Evolutionary conservation across 92 coral and sea anemone genomes (phyloP), one percentile per base, ranked within the genome.

Genomic region (Zoanthus solanderi): DNA sequence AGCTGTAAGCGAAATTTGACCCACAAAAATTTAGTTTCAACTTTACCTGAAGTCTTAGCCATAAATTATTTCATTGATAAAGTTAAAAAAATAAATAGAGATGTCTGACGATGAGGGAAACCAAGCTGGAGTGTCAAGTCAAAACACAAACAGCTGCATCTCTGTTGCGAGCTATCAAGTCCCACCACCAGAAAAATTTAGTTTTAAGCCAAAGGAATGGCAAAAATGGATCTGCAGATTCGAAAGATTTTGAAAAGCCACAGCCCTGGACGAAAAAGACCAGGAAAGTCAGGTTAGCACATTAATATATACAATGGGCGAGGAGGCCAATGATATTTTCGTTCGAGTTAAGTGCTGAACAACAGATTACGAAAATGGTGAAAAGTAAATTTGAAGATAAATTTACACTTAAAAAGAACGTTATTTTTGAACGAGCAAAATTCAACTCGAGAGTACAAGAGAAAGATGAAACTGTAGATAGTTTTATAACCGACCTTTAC

Each of bases 151-250:
- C 42, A 7, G 9, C 8, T 5, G 12, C 8, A 10, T 50, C 0
- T 61, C 69, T 4, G 69, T 61, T 0, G 69, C 69, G 15, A 61
- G 18, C 15, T 61, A 61, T 11, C 18, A 61, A 4, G 69, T 61
- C 0, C 23, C 69, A 16, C 69, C 69, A 23, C 69, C 69, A 0
- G 23, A 61, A 61, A 61, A 61, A 0, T 61, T 61, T 53, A 53
- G 53, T 57, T 87, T 91, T 80, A 87, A 91, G 58, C 78, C 91
- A 2, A 82, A 83, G 68, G 93, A 90, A 29, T 88, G 93, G 93
- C 54, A 48, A 45, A 66, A 60, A 28, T 91, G 94, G 90, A 92
- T 83, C 72, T 84, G 85, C 18, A 71, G 90, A 8, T 84, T 88
- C 45, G 75, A 91, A 61, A 71, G 92, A 56, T 88, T 91, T 71